phyloP scores from a whole-genome alignment of 2,888 invertebrate genomes.

The Drosophila dives region DNA sequence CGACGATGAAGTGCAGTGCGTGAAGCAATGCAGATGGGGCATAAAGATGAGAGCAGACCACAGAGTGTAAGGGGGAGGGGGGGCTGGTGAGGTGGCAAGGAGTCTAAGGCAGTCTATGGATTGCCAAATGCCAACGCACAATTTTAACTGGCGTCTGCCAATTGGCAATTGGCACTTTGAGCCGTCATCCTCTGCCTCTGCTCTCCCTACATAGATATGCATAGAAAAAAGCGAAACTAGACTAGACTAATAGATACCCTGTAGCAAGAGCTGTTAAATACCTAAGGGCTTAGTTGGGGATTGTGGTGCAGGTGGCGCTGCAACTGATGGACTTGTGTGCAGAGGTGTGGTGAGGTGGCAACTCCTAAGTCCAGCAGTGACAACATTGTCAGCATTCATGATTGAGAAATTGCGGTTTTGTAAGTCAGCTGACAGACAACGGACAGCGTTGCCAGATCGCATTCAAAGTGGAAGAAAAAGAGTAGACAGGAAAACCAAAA shows the following conservation, averaged over 20 bases:
- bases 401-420: constrained; percentile 54
- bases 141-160: constrained; percentile 43
- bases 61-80: not conserved
- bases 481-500: not conserved
- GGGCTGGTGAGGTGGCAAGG: not conserved
- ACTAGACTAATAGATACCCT: not conserved
- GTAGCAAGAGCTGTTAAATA: not conserved
- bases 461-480: not conserved
- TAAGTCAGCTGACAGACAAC: constrained; percentile 16
- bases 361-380: constrained; percentile 14
- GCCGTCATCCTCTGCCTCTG: constrained; percentile 7
- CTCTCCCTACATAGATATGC: not conserved
- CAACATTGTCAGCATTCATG: constrained; percentile 60
- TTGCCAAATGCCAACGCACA: constrained; percentile 37
- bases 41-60: not conserved
- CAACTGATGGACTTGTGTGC: not conserved
- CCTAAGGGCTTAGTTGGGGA: constrained; percentile 6
- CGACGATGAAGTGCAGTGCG: constrained; percentile 30
- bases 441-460: constrained; percentile 25
- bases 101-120: constrained; percentile 12
- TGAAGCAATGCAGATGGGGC: constrained; percentile 34
- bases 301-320: constrained; percentile 25
- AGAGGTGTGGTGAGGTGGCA: not conserved
- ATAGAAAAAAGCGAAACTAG: not conserved
- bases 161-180: constrained; percentile 49